A percentile compares a stretch with the other conserved stretches of the same genome.
Evolutionary conservation across 2,113 vertebrate species (phyloP).

Genomic region (Paedocypris sp.): DNA sequence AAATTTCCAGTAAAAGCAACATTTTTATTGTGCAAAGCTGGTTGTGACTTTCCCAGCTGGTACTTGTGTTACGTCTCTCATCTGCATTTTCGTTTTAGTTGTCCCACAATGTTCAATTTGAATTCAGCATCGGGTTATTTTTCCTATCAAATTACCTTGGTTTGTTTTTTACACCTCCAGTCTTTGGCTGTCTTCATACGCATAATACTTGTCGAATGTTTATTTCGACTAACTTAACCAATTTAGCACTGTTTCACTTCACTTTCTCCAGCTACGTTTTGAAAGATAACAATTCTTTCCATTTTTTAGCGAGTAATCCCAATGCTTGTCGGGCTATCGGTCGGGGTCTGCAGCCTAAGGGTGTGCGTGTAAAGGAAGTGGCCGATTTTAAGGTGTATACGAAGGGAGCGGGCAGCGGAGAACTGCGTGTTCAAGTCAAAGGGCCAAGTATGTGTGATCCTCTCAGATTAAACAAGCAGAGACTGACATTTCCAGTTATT

Average conservation of each 20-base stretch:
- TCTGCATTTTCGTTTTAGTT: neutral
- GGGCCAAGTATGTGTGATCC: slow-evolving; percentile 67
- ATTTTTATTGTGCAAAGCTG: neutral
- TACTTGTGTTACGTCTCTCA: neutral
- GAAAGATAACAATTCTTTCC: neutral
- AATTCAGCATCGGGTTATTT: no score
- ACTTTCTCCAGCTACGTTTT: neutral
- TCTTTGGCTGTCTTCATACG: no score
- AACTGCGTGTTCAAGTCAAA: slow-evolving; percentile 65
- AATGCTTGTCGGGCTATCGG: slow-evolving; percentile 74
- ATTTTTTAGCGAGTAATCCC: slow-evolving; percentile 68
- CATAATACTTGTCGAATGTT: no score
- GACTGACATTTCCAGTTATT: no score
- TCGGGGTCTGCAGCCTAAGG: slow-evolving; percentile 75
- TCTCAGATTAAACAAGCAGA: neutral
- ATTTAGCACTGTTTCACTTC: no score
- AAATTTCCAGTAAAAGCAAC: slow-evolving; percentile 10
- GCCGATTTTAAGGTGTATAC: slow-evolving; percentile 80
- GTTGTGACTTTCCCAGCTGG: neutral
- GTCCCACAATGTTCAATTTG: no score
- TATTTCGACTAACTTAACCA: no score
- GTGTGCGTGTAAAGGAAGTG: slow-evolving; percentile 68
- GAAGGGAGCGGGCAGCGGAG: slow-evolving; percentile 69
- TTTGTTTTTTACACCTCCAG: no score
- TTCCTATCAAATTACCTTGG: no score